Conservation (phyloP, 2,888 invertebrate species). For the Odontocerum albicorne region DNA sequence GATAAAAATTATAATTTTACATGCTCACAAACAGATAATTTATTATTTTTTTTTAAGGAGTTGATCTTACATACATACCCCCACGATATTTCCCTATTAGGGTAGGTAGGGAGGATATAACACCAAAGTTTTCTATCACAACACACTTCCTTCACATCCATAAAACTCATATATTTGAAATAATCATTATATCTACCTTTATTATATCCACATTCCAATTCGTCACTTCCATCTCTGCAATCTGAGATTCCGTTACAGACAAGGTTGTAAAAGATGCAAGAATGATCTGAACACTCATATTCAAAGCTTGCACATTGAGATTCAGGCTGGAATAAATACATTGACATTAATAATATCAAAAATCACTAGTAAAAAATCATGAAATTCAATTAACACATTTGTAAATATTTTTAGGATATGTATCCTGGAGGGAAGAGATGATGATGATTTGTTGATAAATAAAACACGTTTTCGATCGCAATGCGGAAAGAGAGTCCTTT, state of each 20-base stretch:
- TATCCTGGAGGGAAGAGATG: too few species aligned
- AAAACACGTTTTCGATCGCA: too few species aligned
- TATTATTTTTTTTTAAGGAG: not conserved
- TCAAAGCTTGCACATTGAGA: not conserved
- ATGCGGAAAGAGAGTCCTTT: too few species aligned
- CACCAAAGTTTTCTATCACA: too few species aligned
- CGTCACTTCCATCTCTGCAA: conserved; percentile 62
- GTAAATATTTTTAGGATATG: too few species aligned
- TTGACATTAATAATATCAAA: not conserved
- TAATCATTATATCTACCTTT: not conserved
- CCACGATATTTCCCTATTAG: too few species aligned
- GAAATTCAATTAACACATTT: too few species aligned
- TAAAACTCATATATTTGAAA: not conserved
- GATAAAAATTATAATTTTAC: too few species aligned
- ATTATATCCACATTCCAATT: conserved; percentile 50
- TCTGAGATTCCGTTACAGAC: conserved; percentile 57
- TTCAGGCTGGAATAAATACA: not conserved
- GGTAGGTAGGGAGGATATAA: too few species aligned
- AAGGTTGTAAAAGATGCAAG: conserved; percentile 19
- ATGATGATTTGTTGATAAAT: too few species aligned
- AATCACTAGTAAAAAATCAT: too few species aligned
- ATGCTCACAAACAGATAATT: not conserved
- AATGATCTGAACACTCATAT: conserved; percentile 19
- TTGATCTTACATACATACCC: not conserved
- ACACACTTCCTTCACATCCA: too few species aligned